Evolutionary conservation across 2,113 vertebrate genomes (phyloP), one percentile per base, ranked within the genome.

Genomic region (Phalacrocorax brasilianus): DNA sequence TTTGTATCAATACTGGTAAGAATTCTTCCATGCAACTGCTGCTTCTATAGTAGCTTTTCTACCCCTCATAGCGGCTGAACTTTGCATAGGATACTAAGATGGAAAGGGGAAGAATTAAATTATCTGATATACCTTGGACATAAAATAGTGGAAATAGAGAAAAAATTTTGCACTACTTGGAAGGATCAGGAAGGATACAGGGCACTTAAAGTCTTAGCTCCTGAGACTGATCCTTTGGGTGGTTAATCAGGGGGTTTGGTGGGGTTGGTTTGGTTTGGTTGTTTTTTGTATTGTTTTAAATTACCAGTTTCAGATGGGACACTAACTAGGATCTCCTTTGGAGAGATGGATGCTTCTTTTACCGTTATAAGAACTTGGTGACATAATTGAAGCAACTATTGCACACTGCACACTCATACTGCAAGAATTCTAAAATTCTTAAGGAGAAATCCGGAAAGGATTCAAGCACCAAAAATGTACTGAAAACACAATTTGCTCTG

Each of bases 221-320:
- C 47, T 44, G 67, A 83, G 45, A 38, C 35, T 71, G 45, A 90
- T 90, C 5, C 22, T 72, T 75, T 84, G 28, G 2, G 5, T 75
- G 27, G 4, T 42, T 79, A 50, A 45, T 24, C 0, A 0, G 24
- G 30, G 40, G 15, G 5, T 11, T 30, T 56, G 15, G 9, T 38
- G 6, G 2, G 5, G 1, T 33, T 44, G 42, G 14, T 44, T 44
- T 44, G 42, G 14, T 44, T 44, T 44, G 42, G 14, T 44, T 44
- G 12, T 42, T 28, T 40, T 38, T 81, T 47, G 5, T 71, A 8
- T 42, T 65, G 16, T 84, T 90, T 72, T 67, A 67, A 87, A 58
- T 62, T 27, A 3, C 44, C 23, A 38, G 7, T 80, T 87, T 87
- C 40, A 71, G 32, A 14, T 67, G 26, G 50, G 28, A 18, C 33